These are phyloP conservation scores for Clunio marinus DNA, from an alignment of 2,888 invertebrate species.

Conservation along the genomic window DNA sequence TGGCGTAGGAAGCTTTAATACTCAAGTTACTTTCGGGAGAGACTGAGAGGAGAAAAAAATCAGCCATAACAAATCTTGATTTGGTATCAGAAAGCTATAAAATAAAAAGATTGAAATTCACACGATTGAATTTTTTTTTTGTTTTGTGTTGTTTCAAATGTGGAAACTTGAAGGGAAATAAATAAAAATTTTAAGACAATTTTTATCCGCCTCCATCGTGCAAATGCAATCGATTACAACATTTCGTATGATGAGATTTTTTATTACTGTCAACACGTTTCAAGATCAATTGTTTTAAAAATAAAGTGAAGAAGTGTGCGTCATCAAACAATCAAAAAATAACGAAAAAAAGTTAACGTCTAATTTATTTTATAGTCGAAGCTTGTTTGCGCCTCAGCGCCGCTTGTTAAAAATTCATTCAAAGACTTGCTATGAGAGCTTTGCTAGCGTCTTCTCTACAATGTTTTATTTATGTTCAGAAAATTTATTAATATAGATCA, in stretches of 20 bases:
- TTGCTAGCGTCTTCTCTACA: too few species aligned
- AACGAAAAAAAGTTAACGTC: not conserved
- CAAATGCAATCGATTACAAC: not conserved
- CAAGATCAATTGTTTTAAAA: conserved; percentile 10
- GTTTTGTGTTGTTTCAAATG: too few species aligned
- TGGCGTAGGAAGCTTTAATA: too few species aligned
- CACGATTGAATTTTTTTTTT: not conserved
- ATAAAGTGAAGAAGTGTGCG: not conserved
- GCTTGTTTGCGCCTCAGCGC: conserved; percentile 5
- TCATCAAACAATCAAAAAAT: not conserved
- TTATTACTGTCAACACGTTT: conserved; percentile 14
- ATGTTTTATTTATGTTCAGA: too few species aligned
- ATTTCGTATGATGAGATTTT: not conserved
- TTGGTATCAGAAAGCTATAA: not conserved
- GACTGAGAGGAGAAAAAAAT: too few species aligned
- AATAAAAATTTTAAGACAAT: not conserved
- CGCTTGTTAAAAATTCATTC: conserved; percentile 16
- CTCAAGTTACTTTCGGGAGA: too few species aligned
- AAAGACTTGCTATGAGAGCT: too few species aligned
- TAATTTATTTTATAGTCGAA: conserved; percentile 13
- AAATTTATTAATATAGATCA: too few species aligned
- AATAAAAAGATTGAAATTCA: not conserved
- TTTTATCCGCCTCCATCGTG: not conserved
- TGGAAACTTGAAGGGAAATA: not conserved
- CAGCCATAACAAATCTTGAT: too few species aligned